These are phyloP conservation scores for Garra rufa DNA, from an alignment of 2,113 vertebrate species.

Conservation along the genomic window DNA sequence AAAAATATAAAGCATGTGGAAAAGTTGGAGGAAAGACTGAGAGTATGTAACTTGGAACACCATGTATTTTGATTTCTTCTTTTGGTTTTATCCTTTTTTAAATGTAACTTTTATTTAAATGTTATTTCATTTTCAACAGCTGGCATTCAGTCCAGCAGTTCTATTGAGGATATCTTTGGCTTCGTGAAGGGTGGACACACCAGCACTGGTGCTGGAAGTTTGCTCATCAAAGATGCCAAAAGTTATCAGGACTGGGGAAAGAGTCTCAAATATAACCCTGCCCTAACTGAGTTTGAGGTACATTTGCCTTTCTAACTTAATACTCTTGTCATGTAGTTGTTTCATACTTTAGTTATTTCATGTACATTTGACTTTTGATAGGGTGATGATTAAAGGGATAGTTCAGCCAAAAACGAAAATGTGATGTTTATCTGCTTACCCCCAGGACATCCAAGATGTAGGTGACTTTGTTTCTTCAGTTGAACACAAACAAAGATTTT, in stretches of 20 bases:
- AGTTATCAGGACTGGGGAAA: constrained; percentile 86
- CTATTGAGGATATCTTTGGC: constrained; percentile 80
- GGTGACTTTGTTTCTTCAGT: too few relatives aligned
- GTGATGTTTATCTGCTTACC: too few relatives aligned
- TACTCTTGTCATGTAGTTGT: not conserved
- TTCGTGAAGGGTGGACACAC: constrained; percentile 80
- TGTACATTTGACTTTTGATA: not conserved
- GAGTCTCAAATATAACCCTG: constrained; percentile 90
- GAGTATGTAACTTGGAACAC: constrained; percentile 50
- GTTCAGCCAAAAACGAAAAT: too few relatives aligned
- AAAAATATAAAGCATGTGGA: rapidly evolving
- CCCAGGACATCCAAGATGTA: too few relatives aligned
- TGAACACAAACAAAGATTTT: too few relatives aligned
- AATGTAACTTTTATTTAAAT: not conserved
- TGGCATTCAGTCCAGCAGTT: rapidly evolving
- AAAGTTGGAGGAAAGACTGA: rapidly evolving
- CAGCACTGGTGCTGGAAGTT: constrained; percentile 61
- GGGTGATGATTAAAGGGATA: too few relatives aligned
- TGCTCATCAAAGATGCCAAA: constrained; percentile 65
- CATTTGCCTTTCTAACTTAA: not conserved
- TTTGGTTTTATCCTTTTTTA: not conserved
- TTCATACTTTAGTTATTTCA: not conserved
- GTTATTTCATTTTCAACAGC: not conserved
- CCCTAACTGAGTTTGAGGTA: constrained; percentile 91
- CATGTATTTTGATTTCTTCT: not conserved